Evolutionary conservation across 2,797 vertebrate genomes (phyloP), one percentile per base, ranked within the genome.

Genomic region (Acanthornis magna): DNA sequence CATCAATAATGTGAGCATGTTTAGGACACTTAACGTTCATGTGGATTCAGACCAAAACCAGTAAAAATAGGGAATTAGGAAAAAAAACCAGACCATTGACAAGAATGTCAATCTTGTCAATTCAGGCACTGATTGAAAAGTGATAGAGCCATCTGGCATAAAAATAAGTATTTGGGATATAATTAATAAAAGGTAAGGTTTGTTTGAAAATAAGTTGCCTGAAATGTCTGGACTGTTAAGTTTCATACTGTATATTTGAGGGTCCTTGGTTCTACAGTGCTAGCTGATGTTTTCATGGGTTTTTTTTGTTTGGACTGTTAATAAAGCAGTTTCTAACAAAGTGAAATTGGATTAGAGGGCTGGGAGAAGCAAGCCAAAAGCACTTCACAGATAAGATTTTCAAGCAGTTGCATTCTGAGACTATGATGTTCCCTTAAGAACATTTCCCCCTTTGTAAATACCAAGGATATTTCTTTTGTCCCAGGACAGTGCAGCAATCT

Each of bases 61-160:
- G 32, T n/a, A 71, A 43, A 29, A n/a, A 9, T 12, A 3, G 4
- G 0, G 57, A 45, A 13, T 40, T 20, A 71, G 79, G 81, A 45
- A 19, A 11, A 30, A 0, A 5, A 67, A 0, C 36, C 36, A 4
- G 26, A 72, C 9, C 2, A 7, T 3, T 2, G 1, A 47, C 29
- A 34, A 43, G 48, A 25, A 50, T 38, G 38, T 38, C 38, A 38
- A 38, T 50, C 25, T 27, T 53, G 29, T 76, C 48, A 76, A 38
- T 83, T 74, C 32, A 67, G 16, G 25, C 12, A 15, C 47, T 34
- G 60, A 18, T 5, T 63, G 23, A 48, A 38, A 92, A 65, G 22
- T 50, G 19, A 2, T 66, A 29, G 42, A 55, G 12, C 7, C 65
- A 18, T 57, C 75, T 83, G 40, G 57, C 7, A 10, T 72, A 34